phyloP scores from a whole-genome alignment of 2,888 invertebrate species.

The Lepidocyrtoides sp. region DNA sequence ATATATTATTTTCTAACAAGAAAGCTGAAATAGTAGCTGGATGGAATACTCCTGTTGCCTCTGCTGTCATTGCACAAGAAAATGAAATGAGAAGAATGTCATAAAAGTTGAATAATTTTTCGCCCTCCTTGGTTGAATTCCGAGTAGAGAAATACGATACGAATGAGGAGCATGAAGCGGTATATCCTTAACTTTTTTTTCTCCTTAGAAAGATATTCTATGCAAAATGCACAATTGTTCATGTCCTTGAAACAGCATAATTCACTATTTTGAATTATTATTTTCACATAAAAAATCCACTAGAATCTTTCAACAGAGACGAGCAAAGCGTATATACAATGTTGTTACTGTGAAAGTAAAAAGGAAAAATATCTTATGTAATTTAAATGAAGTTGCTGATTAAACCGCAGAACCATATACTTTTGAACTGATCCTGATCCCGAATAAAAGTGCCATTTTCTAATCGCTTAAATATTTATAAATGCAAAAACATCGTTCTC shows the following conservation, averaged over 20 bases:
- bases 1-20: not conserved
- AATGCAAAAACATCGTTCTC: conserved; percentile 31
- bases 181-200: too few species aligned
- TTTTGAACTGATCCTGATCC: not conserved
- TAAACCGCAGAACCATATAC: not conserved
- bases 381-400: conserved; percentile 27
- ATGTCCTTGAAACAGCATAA: too few species aligned
- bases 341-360: too few species aligned
- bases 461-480: conserved; percentile 40
- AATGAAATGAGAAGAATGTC: conserved; percentile 51
- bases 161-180: too few species aligned
- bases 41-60: conserved; percentile 15
- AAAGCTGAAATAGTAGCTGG: not conserved
- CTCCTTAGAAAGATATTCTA: too few species aligned
- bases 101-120: conserved; percentile 33
- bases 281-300: too few species aligned
- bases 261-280: too few species aligned
- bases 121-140: not conserved
- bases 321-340: too few species aligned
- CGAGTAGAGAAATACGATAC: not conserved
- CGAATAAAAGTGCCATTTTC: conserved; percentile 33
- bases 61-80: conserved; percentile 41
- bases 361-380: not conserved
- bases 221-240: too few species aligned
- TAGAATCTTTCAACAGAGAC: too few species aligned